Base-by-base conservation (phyloP, 2,797 vertebrate genomes). In the Acanthurus lineatus region DNA sequence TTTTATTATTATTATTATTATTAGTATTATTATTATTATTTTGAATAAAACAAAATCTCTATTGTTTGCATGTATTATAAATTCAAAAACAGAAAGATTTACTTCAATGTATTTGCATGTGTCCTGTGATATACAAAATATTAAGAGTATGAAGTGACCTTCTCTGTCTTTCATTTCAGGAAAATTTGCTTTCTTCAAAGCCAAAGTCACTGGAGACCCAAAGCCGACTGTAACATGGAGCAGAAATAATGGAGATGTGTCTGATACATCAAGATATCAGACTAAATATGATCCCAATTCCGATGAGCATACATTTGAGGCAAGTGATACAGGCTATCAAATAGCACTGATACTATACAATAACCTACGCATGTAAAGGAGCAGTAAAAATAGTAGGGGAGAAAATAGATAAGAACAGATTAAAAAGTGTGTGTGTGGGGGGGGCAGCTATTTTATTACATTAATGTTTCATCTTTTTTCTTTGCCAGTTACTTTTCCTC, bases 121-220 rank as follows among this genome's bases (percentile, higher is more conserved):
- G 0, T 60, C n/a, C 3, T 40, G 6, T 45, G 2, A 64, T 47
- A 58, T 5, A 53, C 53, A 19, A 32, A 40, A 15, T 4, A 3
- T 38, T 22, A 38, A 22, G 0, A 49, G 42, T 19, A 45, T 22
- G 2, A 63, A 2, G 0, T 81, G 32, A 77, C 49, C 9, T 48
- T 32, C 1, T 59, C 5, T 22, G 8, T 28, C 8, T 65, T 7
- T 58, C 35, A 22, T 65, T 12, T 19, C 92, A 98, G 96, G 97
- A 17, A 97, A 96, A 93, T 95, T 94, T 81, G 96, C 96, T 60
- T 82, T 95, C 87, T 97, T 97, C 76, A 96, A 95, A 87, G 96
- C 94, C 32, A 94, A 96, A 79, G 95, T 97, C 59, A 94, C 68
- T 12, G 96, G 96, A 66, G 92, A 97, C 1, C 96, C 97, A 16